Base-by-base conservation (phyloP, 2,113 vertebrate species). In the Galbula dea region DNA sequence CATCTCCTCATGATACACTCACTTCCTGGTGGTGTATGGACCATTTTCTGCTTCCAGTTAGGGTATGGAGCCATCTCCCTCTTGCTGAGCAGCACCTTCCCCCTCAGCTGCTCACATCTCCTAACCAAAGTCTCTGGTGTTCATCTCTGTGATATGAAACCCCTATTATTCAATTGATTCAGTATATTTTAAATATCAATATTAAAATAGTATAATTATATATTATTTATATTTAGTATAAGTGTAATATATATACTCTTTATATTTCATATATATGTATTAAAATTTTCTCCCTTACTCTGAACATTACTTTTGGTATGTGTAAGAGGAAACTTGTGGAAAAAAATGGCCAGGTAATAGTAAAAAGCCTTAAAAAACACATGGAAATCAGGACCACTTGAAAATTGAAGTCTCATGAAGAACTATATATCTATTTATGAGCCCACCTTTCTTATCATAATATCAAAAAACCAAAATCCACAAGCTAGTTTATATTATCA, bases 11-110 rank as follows among this genome's bases (percentile, higher is more conserved):
- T 9, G 88, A 79, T 90, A 74, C 46, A 1, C 71, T 69, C 9
- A 0, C 54, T 27, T 10, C 1, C 78, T 10, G 67, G 10, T 46
- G 19, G 10, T 0, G 1, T 1, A 3, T 5, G 78, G 57, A 67
- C 32, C 61, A 5, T 54, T 41, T 30, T 74, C 63, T 32, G 11
- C 67, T 54, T 76, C 88, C 49, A 4, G 0, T 3, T 5, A 61
- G 89, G 83, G 69, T 78, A 36, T 1, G 1, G 77, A 93, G 65
- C 76, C 74, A 39, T 34, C 55, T 58, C 46, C 84, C 67, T 51
- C 81, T 32, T 37, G 65, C 78, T 6, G 3, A 84, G 77, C 72
- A 26, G 30, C 51, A 6, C 10, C 3, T 34, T 29, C 57, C 52
- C 10, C 0, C 26, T 36, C 43, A 23, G 72, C 89, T 27, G 39